Evolutionary conservation across 2,797 vertebrate species (phyloP).

Genomic region (Centropyge bicolor): DNA sequence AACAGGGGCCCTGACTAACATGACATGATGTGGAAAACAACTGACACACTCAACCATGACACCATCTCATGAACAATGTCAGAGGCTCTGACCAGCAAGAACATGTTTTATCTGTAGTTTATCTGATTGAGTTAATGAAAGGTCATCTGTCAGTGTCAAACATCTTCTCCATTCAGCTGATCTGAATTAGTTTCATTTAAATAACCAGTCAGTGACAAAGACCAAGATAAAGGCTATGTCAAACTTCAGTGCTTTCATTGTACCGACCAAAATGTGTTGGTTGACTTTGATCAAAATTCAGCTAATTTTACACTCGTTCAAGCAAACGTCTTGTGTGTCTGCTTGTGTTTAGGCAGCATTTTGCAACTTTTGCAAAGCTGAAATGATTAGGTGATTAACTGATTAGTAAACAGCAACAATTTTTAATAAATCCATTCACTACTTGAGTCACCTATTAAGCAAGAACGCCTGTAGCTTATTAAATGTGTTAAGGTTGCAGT

Average conservation of each 20-base stretch:
- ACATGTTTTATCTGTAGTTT: neutral
- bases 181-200: neutral
- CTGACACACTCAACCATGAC: slow-evolving; percentile 41
- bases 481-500: neutral
- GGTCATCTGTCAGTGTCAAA: neutral
- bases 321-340: neutral
- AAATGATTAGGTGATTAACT: neutral
- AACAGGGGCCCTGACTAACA: slow-evolving; percentile 65
- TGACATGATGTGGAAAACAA: slow-evolving; percentile 73
- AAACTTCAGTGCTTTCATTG: neutral
- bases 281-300: neutral
- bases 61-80: slow-evolving; percentile 11
- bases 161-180: too few relatives aligned
- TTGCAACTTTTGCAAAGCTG: neutral
- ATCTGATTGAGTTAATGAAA: neutral
- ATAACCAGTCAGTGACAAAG: neutral
- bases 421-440: neutral
- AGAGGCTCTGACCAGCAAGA: slow-evolving; percentile 10
- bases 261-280: neutral
- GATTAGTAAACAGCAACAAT: neutral
- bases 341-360: neutral
- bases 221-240: neutral
- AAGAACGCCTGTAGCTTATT: neutral
- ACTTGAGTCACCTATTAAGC: neutral
- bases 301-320: neutral